A percentile compares a stretch with the other conserved stretches of the same genome.
phyloP scores from a whole-genome alignment of 2,888 invertebrate species.

The Bhutanitis thaidina region DNA sequence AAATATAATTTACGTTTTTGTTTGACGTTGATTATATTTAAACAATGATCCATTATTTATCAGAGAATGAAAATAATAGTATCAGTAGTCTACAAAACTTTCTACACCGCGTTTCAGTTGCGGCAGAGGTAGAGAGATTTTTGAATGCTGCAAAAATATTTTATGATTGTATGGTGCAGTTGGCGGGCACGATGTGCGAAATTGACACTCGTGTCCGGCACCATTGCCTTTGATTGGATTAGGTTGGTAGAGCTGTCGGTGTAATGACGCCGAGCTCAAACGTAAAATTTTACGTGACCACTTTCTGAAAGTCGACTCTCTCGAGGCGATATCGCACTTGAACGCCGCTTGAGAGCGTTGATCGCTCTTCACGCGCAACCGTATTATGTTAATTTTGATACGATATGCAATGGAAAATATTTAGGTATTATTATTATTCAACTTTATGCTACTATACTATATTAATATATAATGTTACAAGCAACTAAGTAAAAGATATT shows the following conservation, averaged over 20 bases:
- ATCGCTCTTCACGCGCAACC: conserved; percentile 50
- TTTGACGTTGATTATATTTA: too few species aligned
- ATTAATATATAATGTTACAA: too few species aligned
- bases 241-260: conserved; percentile 65
- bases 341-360: conserved; percentile 43
- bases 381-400: conserved; percentile 64
- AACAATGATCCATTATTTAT: too few species aligned
- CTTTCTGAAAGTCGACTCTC: conserved; percentile 68
- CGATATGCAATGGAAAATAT: conserved; percentile 25
- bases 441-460: too few species aligned
- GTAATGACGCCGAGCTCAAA: conserved; percentile 65
- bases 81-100: too few species aligned
- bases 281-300: conserved; percentile 79
- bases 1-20: too few species aligned
- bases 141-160: conserved; percentile 16
- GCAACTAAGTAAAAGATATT: too few species aligned
- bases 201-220: conserved; percentile 66
- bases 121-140: conserved; percentile 4
- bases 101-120: conserved; percentile 3
- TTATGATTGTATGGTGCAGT: conserved; percentile 12
- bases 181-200: conserved; percentile 46
- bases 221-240: conserved; percentile 75
- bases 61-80: too few species aligned
- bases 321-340: conserved; percentile 62
- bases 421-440: conserved; percentile 5